These are phyloP conservation scores for Prolemur simus DNA, from an alignment of 2,113 vertebrate species.

Conservation along the genomic window DNA sequence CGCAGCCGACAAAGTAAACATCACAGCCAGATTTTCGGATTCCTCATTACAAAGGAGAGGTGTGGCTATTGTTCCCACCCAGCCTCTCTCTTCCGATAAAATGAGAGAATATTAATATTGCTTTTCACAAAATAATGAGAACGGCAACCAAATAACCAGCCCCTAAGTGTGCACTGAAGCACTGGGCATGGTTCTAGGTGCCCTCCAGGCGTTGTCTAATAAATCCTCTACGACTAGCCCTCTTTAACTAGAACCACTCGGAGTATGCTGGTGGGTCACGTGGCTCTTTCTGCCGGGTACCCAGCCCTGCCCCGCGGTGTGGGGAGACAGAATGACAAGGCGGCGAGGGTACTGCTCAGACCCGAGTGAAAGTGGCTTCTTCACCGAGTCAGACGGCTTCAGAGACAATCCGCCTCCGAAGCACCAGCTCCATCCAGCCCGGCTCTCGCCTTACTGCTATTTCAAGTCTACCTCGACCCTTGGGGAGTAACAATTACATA, in stretches of 20 bases:
- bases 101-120: background rate
- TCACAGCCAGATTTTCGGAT: accelerated
- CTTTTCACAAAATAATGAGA: accelerated
- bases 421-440: accelerated
- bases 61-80: accelerated
- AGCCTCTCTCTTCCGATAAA: background rate
- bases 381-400: background rate
- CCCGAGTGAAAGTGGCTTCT: too few relatives aligned
- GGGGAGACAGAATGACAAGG: too few relatives aligned
- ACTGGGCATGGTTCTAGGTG: accelerated
- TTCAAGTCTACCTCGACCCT: background rate
- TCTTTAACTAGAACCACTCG: accelerated
- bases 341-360: accelerated
- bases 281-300: background rate
- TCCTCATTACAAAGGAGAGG: accelerated
- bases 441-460: accelerated
- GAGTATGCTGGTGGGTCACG: accelerated
- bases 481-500: accelerated
- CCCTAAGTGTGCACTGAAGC: accelerated
- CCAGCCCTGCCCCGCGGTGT: background rate
- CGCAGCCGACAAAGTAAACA: background rate
- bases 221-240: too few relatives aligned
- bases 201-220: background rate
- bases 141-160: background rate
- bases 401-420: background rate